Evolutionary conservation across 2,888 invertebrate genomes (phyloP).

Genomic region (Aphidoletes aphidimyza): DNA sequence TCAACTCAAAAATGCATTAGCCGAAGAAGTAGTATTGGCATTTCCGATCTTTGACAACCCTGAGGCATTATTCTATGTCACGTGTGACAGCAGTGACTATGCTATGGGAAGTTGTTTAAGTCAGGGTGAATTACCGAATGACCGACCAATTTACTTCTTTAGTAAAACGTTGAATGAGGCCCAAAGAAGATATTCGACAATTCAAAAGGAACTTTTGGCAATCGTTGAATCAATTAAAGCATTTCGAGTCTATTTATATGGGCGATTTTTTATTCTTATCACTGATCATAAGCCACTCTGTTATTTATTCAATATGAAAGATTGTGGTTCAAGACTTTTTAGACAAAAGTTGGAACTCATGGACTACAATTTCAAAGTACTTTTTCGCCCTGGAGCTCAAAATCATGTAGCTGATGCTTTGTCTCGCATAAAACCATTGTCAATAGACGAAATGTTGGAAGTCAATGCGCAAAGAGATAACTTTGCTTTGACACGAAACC

Average conservation of each 20-base stretch:
- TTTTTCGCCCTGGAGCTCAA: too few species aligned
- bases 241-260: constrained; percentile 61
- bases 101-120: constrained; percentile 60
- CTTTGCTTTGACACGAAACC: background rate
- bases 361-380: constrained; percentile 60
- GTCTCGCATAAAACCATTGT: too few species aligned
- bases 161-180: constrained; percentile 59
- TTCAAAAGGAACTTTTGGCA: constrained; percentile 60
- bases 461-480: too few species aligned
- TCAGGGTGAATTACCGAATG: constrained; percentile 57
- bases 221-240: constrained; percentile 60
- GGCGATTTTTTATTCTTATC: constrained; percentile 59
- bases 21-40: constrained; percentile 57
- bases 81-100: constrained; percentile 60
- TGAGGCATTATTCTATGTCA: constrained; percentile 60
- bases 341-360: constrained; percentile 60
- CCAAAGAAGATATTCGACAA: constrained; percentile 60
- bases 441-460: too few species aligned
- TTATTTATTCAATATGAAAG: constrained; percentile 59
- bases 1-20: constrained; percentile 52
- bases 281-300: constrained; percentile 61
- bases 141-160: constrained; percentile 60
- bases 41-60: constrained; percentile 61
- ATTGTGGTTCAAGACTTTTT: constrained; percentile 59
- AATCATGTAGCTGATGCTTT: too few species aligned